Percentiles rank a stretch among this genome's conserved stretches.
phyloP scores from a whole-genome alignment of 2,113 vertebrate species.

The Eptesicus fuscus region DNA sequence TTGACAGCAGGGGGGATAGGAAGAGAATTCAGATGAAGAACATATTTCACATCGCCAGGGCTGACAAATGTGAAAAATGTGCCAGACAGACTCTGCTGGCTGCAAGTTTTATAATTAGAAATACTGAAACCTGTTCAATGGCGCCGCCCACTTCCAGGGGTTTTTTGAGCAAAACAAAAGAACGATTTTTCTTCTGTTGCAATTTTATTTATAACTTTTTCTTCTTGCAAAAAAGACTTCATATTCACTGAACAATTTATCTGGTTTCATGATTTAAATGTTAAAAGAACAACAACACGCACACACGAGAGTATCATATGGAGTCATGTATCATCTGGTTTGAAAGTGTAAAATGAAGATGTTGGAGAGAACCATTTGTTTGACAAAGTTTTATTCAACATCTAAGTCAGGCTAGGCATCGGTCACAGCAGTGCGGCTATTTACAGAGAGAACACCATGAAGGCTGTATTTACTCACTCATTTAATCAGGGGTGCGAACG shows the following conservation, averaged over 20 bases:
- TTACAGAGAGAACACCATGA: not conserved
- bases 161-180: conserved; percentile 3
- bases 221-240: not conserved
- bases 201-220: conserved; percentile 47
- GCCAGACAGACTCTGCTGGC: conserved; percentile 4
- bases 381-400: not conserved
- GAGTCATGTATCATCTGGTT: not conserved
- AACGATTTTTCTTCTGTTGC: not conserved
- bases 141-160: not conserved
- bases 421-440: not conserved
- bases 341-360: not conserved
- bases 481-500: not conserved
- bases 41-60: conserved; percentile 14
- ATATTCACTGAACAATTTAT: conserved; percentile 12
- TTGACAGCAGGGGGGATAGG: conserved; percentile 30
- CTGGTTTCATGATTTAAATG: not conserved
- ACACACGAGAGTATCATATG: not conserved
- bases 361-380: not conserved
- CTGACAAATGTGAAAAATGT: conserved; percentile 42
- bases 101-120: conserved; percentile 45
- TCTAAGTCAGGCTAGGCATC: not conserved
- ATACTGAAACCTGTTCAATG: conserved; percentile 3
- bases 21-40: conserved; percentile 62
- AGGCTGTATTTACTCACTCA: not conserved
- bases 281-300: not conserved